Conservation (phyloP, 2,113 vertebrate species). For the Seriola rivoliana region DNA sequence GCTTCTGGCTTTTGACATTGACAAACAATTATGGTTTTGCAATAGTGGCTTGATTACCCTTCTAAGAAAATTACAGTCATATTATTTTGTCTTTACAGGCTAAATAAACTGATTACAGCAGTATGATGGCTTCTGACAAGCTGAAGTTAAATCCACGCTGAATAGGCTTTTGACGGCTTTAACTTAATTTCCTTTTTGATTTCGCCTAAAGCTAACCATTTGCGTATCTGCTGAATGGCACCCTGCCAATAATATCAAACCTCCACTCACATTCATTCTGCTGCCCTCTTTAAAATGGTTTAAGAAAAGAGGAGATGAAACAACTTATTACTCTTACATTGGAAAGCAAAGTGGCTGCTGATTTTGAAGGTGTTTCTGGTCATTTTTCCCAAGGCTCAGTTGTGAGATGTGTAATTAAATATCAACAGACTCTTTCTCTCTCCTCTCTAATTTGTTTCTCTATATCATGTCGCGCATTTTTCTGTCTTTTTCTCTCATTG, state of each 20-base stretch:
- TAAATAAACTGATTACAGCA: conserved; percentile 34
- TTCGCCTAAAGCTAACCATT: conserved; percentile 13
- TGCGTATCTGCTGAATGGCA: conserved; percentile 30
- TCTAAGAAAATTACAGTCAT: conserved; percentile 12
- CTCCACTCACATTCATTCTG: conserved; percentile 26
- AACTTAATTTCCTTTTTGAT: conserved; percentile 50
- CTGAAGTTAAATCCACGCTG: conserved; percentile 40
- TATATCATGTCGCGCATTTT: neutral
- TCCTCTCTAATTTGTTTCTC: neutral
- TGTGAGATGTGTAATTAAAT: conserved; percentile 25
- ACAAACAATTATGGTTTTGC: neutral
- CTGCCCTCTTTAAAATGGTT: conserved; percentile 16
- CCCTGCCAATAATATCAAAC: conserved; percentile 50
- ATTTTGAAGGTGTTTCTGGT: conserved; percentile 29
- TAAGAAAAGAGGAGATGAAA: conserved; percentile 31
- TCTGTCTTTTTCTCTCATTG: neutral
- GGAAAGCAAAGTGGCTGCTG: conserved; percentile 13
- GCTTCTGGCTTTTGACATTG: conserved; percentile 17
- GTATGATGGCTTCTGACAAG: conserved; percentile 35
- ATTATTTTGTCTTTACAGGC: neutral
- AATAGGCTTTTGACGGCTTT: conserved; percentile 44
- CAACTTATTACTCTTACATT: conserved; percentile 18
- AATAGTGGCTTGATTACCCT: neutral
- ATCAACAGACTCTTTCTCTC: conserved; percentile 2
- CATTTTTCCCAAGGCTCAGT: conserved; percentile 14